A percentile compares a stretch with the other conserved stretches of the same genome.
phyloP scores from a whole-genome alignment of 2,113 vertebrate species.

The Dicerorhinus sumatrensis region DNA sequence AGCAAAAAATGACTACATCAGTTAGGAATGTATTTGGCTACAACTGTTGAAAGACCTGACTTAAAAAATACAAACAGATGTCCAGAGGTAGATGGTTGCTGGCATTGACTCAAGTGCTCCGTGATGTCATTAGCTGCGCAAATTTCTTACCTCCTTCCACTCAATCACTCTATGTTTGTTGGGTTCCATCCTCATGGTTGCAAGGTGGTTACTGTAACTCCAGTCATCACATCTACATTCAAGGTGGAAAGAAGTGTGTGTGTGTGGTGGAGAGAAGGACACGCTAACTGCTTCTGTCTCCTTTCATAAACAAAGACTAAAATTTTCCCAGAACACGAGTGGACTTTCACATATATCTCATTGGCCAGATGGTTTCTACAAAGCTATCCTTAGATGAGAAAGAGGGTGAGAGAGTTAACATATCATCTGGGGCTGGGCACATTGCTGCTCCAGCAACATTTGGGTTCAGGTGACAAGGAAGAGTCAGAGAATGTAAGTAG shows the following conservation, averaged over 20 bases:
- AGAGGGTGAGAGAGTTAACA: neutral
- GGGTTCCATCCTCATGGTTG: neutral
- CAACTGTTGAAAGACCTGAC: neutral
- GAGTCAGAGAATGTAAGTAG: neutral
- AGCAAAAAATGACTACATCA: neutral
- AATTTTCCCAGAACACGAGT: neutral
- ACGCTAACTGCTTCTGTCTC: neutral
- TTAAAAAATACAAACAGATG: neutral
- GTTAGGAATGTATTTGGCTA: neutral
- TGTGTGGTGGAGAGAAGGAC: neutral
- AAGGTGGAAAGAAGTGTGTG: neutral
- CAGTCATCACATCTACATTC: neutral
- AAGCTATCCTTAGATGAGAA: neutral
- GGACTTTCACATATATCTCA: neutral
- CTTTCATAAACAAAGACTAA: neutral
- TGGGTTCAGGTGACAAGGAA: neutral
- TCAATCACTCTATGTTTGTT: neutral
- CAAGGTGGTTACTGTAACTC: neutral
- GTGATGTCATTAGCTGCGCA: neutral
- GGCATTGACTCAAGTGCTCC: neutral
- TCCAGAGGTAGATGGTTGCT: neutral
- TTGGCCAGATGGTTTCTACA: neutral
- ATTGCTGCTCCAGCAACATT: neutral
- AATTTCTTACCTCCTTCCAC: neutral
- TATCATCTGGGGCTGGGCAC: neutral